Evolutionary conservation across 2,888 invertebrate species (phyloP), one percentile per base, ranked within the genome.

Genomic region (Chrysotoxum bicinctum): DNA sequence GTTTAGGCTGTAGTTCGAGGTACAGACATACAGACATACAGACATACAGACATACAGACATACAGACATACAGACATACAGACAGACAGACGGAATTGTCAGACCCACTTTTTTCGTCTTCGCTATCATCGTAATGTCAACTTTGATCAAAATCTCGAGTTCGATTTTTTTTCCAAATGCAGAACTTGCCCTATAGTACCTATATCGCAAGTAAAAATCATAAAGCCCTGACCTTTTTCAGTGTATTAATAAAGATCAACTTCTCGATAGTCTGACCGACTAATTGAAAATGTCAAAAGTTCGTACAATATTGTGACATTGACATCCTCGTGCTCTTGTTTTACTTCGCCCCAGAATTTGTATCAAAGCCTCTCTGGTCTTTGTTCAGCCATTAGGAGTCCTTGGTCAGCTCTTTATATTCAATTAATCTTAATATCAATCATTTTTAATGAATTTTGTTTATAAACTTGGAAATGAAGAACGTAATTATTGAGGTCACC

Each of bases 391-490:
- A 21, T 50, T 26, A 23, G n/a, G 50, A n/a, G 14, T 50, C 14
- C 56, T 45, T 50, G 35, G 50, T 66, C 6, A 66, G 66, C 16
- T 14, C 56, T 60, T 60, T 60, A 70, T 52, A 74, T 58, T 80
- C 72, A 72, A 84, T 79, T 79, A 84, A 79, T 79, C 74, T 75
- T 79, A 56, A 84, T 74, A 75, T 66, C 43, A 75, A 84, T 79
- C 45, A 64, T 66, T 75, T 62, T 66, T 75, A 66, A 76, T 76
- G 70, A 75, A 54, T 60, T 45, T 35, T 37, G 35, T 58, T 16
- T 66, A 35, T 23, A 72, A 54, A 52, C 58, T 40, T 19, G 32
- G 21, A 45, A 74, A 70, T 58, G 70, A 21, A n/a, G 50, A 43
- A 58, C 30, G 37, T 14, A 48, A n/a, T n/a, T n/a, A 40, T 43